These are phyloP conservation scores for Apteryx owenii DNA, from an alignment of 2,113 vertebrate genomes.

Conservation along the genomic window DNA sequence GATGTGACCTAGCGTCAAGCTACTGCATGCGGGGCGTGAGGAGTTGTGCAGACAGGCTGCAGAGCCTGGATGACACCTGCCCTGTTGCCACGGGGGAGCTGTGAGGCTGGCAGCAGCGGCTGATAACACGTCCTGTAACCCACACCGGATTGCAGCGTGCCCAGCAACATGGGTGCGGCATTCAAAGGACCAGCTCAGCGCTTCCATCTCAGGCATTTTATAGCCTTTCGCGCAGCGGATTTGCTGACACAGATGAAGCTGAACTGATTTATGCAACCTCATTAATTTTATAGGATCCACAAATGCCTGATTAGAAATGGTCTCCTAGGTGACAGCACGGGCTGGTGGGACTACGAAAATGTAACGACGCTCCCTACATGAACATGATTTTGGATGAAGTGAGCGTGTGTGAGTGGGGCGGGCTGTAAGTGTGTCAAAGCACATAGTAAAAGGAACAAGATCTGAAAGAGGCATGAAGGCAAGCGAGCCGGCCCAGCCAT, in stretches of 20 bases:
- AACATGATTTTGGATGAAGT: neutral
- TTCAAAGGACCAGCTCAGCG: neutral
- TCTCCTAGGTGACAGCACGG: neutral
- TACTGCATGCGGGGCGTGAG: rapidly evolving
- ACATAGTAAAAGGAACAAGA: neutral
- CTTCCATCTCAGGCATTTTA: neutral
- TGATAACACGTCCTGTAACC: neutral
- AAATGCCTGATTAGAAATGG: neutral
- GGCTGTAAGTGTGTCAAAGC: neutral
- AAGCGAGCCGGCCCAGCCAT: neutral
- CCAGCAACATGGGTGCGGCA: rapidly evolving
- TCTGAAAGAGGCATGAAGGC: neutral
- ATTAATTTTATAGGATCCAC: neutral
- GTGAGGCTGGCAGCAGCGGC: neutral
- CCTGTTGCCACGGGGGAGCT: neutral
- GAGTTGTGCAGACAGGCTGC: neutral
- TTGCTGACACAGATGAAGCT: neutral
- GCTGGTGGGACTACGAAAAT: neutral
- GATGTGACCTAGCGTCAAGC: neutral
- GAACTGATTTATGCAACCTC: neutral
- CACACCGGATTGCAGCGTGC: neutral
- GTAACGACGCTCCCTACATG: neutral
- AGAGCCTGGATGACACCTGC: neutral
- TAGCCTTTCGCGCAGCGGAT: neutral
- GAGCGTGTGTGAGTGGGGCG: no score